Conservation (phyloP, 1,140 invertebrate species). For the Daktulosphaira vitifoliae region DNA sequence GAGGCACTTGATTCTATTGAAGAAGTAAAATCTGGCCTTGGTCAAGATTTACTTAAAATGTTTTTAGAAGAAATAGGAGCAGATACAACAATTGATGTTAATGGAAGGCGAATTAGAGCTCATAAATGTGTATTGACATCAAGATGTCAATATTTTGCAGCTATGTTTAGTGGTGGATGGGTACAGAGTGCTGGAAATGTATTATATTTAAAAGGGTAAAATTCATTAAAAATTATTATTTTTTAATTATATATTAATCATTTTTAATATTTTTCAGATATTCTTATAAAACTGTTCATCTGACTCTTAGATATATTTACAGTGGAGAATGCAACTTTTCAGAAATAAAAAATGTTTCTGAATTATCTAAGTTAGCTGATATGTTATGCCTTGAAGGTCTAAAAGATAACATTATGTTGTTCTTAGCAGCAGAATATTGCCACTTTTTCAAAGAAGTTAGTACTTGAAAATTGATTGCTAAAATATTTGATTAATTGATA, state of each 20-base stretch:
- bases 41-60: constrained; percentile 77
- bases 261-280: constrained; percentile 50
- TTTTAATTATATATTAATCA: neutral
- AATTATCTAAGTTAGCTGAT: constrained; percentile 75
- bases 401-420: constrained; percentile 79
- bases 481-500: neutral
- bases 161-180: constrained; percentile 75
- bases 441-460: constrained; percentile 78
- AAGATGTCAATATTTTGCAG: constrained; percentile 83
- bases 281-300: constrained; percentile 73
- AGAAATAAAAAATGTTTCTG: constrained; percentile 72
- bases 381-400: constrained; percentile 79
- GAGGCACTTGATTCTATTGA: constrained; percentile 50
- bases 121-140: constrained; percentile 85
- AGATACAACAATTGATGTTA: constrained; percentile 72
- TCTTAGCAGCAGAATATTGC: constrained; percentile 79
- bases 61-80: constrained; percentile 79
- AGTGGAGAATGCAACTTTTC: constrained; percentile 77
- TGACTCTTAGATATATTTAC: constrained; percentile 84
- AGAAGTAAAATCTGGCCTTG: constrained; percentile 52
- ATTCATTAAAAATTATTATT: constrained; percentile 33
- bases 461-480: constrained; percentile 18
- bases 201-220: constrained; percentile 72
- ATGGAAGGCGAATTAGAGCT: constrained; percentile 65
- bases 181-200: constrained; percentile 68